Conservation (phyloP, 1,140 invertebrate species). For the Eubasilissa regina region DNA sequence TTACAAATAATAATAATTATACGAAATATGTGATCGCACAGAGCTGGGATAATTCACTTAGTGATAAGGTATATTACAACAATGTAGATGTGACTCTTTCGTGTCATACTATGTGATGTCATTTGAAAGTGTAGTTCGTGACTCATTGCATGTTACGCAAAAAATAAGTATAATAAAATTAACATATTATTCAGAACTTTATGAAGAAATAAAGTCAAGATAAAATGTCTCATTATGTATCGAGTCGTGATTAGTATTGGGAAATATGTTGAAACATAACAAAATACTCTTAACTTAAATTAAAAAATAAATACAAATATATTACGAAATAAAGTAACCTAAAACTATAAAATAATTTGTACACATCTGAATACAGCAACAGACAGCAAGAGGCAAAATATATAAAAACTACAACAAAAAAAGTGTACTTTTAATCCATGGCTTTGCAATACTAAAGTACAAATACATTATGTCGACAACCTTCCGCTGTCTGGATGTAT, state of each 20-base stretch:
- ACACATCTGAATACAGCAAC: constrained; percentile 37
- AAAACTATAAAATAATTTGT: constrained; percentile 33
- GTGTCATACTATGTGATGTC: too few species aligned
- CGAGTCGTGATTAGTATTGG: too few species aligned
- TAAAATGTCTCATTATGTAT: constrained; percentile 45
- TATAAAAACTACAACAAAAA: background rate
- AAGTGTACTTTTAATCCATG: background rate
- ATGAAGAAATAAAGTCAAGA: constrained; percentile 50
- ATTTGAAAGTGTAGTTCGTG: too few species aligned
- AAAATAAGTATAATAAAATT: constrained; percentile 18
- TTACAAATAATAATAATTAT: too few species aligned
- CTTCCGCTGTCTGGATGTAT: constrained; percentile 14
- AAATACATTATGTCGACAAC: background rate
- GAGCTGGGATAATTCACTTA: too few species aligned
- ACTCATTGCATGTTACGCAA: too few species aligned
- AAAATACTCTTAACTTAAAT: constrained; percentile 2
- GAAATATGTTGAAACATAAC: background rate
- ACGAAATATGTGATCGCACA: too few species aligned
- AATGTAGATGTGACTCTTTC: too few species aligned
- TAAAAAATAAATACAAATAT: constrained; percentile 19
- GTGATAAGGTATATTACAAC: too few species aligned
- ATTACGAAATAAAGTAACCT: background rate
- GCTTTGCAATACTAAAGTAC: background rate
- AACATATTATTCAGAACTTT: constrained; percentile 52
- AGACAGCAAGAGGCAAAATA: background rate